phyloP scores from a whole-genome alignment of 1,140 invertebrate genomes.

The Lutraria rhynchaena region DNA sequence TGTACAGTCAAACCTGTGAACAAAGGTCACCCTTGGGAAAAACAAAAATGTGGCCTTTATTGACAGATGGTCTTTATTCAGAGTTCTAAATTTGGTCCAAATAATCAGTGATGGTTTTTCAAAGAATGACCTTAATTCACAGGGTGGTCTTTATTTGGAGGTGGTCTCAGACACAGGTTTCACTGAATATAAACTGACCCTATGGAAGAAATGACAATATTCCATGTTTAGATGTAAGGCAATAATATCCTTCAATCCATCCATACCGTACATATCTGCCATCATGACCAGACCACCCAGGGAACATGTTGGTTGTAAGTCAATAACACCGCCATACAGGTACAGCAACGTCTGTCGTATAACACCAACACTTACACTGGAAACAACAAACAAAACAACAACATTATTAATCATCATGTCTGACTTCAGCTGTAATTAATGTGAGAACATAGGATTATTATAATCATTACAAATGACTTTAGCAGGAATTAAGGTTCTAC shows the following conservation, averaged over 20 bases:
- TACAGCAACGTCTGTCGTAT: slow-evolving; percentile 95
- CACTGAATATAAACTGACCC: slow-evolving; percentile 85
- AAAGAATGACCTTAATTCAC: too few relatives aligned
- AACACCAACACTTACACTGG: slow-evolving; percentile 89
- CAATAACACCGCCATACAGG: slow-evolving; percentile 94
- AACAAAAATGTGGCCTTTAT: too few relatives aligned
- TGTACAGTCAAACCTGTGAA: too few relatives aligned
- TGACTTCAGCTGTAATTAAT: not conserved
- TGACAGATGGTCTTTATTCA: too few relatives aligned
- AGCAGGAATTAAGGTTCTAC: too few relatives aligned
- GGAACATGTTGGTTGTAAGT: slow-evolving; percentile 91
- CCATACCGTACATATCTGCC: slow-evolving; percentile 93
- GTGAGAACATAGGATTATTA: not conserved
- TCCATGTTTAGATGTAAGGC: slow-evolving; percentile 92
- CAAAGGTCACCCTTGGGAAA: too few relatives aligned
- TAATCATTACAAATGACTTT: not conserved
- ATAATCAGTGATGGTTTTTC: too few relatives aligned
- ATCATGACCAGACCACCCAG: slow-evolving; percentile 93
- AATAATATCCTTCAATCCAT: slow-evolving; percentile 94
- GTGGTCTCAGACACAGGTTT: too few relatives aligned
- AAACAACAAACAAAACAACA: slow-evolving; percentile 70
- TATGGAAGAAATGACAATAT: slow-evolving; percentile 95
- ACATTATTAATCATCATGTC: not conserved
- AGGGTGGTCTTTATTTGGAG: too few relatives aligned
- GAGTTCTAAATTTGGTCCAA: too few relatives aligned